Evolutionary conservation across 2,888 invertebrate species (phyloP), one percentile per base, ranked within the genome.

Genomic region (Leucozona laternaria): DNA sequence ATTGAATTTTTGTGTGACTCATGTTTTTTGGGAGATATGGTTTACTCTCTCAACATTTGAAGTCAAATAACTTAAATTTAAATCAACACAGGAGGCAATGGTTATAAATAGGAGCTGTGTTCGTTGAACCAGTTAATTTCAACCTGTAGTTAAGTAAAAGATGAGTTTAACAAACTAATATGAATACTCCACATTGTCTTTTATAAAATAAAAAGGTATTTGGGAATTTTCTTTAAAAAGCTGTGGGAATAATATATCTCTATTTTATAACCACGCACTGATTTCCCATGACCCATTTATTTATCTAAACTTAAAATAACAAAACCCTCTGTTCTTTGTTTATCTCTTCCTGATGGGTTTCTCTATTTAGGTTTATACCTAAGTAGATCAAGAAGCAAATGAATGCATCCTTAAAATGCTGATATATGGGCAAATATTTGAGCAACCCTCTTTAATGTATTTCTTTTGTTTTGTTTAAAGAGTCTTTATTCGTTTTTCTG

Each of bases 381-480:
- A 57, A 20, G 11, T 48, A 43, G 6, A 50, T 45, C 15, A 43
- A 68, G 20, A 64, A 53, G 4, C 40, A 2, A 28, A 25, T 28
- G 11, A 13, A 66, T 22, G n/a, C 31, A 37, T 55, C 48, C 64
- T 66, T 70, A 48, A 31, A 64, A 28, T 17, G 3, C 15, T 25
- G n/a, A 15, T 45, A 8, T 45, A 10, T 37, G 28, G 55, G 66
- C 55, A 78, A 81, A 78, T 73, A 80, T 85, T 85, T 72, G 77
- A 68, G 37, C 71, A 62, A 72, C 64, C 70, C 76, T 70, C 43
- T 28, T 70, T 5, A 0, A 15, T 53, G 45, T 53, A 15, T 58
- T 11, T 37, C 7, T 15, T 15, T 11, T 15, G n/a, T 37, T 25
- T 53, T 53, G n/a, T 55, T 22, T 45, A 6, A 37, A 55, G 64